A percentile compares a stretch with the other conserved stretches of the same genome.
phyloP scores from a whole-genome alignment of 2,888 invertebrate genomes.

The Vanessa cardui region DNA sequence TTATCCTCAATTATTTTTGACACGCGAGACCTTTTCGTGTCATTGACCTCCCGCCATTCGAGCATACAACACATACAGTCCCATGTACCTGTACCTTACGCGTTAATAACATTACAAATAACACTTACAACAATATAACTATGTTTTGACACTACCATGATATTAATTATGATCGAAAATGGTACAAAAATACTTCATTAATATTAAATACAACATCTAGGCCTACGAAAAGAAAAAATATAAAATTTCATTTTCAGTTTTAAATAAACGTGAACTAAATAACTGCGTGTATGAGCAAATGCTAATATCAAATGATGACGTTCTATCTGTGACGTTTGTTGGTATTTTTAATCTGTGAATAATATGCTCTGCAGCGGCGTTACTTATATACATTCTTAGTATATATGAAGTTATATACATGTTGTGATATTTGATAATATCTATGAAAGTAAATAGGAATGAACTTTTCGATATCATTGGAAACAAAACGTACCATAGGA shows the following conservation, averaged over 20 bases:
- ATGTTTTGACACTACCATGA: conserved; percentile 40
- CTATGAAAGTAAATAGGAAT: not conserved
- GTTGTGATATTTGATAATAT: not conserved
- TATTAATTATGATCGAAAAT: conserved; percentile 36
- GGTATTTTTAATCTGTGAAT: not conserved
- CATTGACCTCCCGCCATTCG: no score
- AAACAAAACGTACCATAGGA: not conserved
- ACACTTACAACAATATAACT: conserved; percentile 33
- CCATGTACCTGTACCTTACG: not conserved
- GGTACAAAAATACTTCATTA: conserved; percentile 47
- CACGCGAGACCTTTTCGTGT: no score
- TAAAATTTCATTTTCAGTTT: not conserved
- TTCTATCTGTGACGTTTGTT: not conserved
- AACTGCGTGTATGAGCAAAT: not conserved
- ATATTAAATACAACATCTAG: not conserved
- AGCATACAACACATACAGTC: not conserved
- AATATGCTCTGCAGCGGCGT: conserved; percentile 1
- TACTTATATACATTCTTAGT: conserved; percentile 3
- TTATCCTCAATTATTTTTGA: no score
- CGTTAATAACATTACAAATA: conserved; percentile 14
- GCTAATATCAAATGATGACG: not conserved
- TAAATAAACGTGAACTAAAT: not conserved
- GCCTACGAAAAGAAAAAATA: not conserved
- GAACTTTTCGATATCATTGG: not conserved
- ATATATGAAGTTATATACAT: conserved; percentile 6